Percentiles rank a stretch among this genome's conserved stretches.
These are phyloP conservation scores for Epinotia demarniana DNA, from an alignment of 2,888 invertebrate species.

Conservation along the genomic window DNA sequence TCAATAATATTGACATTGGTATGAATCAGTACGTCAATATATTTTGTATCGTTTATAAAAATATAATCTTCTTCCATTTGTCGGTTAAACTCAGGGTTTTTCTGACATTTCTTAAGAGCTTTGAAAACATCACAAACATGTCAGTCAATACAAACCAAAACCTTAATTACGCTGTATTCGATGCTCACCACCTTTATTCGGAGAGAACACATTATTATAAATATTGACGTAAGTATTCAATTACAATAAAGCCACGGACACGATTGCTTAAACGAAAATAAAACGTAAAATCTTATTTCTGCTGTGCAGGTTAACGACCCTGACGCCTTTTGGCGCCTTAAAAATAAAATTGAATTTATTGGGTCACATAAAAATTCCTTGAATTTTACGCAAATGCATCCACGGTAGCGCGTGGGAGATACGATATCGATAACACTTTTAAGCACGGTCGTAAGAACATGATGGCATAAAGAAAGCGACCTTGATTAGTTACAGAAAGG, in stretches of 20 bases:
- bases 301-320: conserved; percentile 26
- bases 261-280: conserved; percentile 22
- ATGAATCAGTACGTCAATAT: background rate
- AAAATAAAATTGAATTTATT: conserved; percentile 32
- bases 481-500: background rate
- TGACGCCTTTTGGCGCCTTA: conserved; percentile 30
- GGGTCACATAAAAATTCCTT: conserved; percentile 36
- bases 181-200: conserved; percentile 7
- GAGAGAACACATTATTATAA: background rate
- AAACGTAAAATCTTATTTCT: conserved; percentile 29
- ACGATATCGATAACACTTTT: background rate
- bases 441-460: background rate
- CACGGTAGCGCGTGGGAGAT: conserved; percentile 11
- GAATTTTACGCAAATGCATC: conserved; percentile 17
- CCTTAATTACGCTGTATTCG: conserved; percentile 1
- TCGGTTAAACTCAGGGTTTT: background rate
- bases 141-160: conserved; percentile 2
- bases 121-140: conserved; percentile 13
- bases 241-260: conserved; percentile 7
- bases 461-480: background rate
- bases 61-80: background rate
- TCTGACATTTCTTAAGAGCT: background rate
- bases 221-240: conserved; percentile 4
- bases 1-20: conserved; percentile 14
- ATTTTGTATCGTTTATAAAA: background rate